Evolutionary conservation across 2,113 vertebrate species (phyloP).

Genomic region (Hyla sarda): DNA sequence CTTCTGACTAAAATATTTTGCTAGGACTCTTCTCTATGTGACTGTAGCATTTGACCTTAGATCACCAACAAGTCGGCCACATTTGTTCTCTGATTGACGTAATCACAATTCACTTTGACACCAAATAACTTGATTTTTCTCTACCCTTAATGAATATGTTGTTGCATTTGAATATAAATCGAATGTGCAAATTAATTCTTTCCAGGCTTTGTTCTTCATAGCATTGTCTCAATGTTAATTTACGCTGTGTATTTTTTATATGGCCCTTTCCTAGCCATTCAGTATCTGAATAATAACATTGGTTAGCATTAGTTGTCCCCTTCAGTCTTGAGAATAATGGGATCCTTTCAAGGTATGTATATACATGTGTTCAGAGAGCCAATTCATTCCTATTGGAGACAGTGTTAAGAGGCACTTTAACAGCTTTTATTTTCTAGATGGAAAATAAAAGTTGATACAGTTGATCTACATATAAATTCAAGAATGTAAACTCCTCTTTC

Average conservation of each 20-base stretch:
- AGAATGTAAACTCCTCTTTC: background rate
- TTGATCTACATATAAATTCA: constrained; percentile 18
- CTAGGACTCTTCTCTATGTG: background rate
- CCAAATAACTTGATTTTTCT: constrained; percentile 5
- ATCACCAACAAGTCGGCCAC: background rate
- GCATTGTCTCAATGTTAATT: constrained; percentile 53
- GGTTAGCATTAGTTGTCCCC: constrained; percentile 51
- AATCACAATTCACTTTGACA: constrained; percentile 41
- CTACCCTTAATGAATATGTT: constrained; percentile 14
- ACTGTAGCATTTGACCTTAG: constrained; percentile 18
- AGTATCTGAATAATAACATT: constrained; percentile 30
- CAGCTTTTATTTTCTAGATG: background rate
- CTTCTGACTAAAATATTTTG: background rate
- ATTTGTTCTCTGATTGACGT: constrained; percentile 20
- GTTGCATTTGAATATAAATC: constrained; percentile 55
- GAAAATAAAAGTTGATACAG: background rate
- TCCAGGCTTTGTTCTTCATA: background rate
- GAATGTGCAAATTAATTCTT: constrained; percentile 50
- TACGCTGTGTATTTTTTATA: constrained; percentile 21
- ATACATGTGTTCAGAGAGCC: constrained; percentile 41
- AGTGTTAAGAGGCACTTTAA: background rate
- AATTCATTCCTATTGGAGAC: constrained; percentile 50
- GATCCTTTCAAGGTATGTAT: constrained; percentile 51
- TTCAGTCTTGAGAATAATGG: constrained; percentile 40
- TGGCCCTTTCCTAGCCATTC: constrained; percentile 45